These are phyloP conservation scores for Miniopterus natalensis DNA, from an alignment of 2,113 vertebrate genomes.

Conservation along the genomic window DNA sequence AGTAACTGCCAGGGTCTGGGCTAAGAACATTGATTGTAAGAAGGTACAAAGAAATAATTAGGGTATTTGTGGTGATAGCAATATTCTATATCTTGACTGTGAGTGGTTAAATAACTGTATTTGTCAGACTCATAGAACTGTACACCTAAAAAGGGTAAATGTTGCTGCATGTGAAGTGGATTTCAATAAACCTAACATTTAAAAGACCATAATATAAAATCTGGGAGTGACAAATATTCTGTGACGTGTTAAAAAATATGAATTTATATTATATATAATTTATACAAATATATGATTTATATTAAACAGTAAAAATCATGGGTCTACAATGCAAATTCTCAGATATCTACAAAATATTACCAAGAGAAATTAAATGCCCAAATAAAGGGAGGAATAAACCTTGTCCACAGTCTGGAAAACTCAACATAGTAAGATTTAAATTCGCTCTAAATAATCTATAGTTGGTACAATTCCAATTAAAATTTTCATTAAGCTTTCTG, in stretches of 20 bases:
- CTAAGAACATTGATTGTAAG: not conserved
- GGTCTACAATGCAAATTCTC: not conserved
- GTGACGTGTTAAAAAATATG: not conserved
- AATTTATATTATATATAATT: not conserved
- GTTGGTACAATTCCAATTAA: not conserved
- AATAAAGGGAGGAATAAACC: not conserved
- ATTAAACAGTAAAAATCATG: not conserved
- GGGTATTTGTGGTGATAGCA: not conserved
- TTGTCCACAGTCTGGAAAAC: not conserved
- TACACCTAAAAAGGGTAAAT: not conserved
- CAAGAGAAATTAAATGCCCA: not conserved
- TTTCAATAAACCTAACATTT: not conserved
- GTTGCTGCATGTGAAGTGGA: not conserved
- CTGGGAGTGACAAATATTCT: not conserved
- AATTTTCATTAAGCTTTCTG: not conserved
- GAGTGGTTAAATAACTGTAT: not conserved
- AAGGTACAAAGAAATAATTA: not conserved
- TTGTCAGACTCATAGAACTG: not conserved
- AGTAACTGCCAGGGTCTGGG: not conserved
- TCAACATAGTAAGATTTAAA: not conserved
- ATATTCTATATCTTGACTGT: not conserved
- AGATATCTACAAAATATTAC: not conserved
- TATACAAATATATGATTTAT: not conserved
- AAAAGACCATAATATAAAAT: not conserved
- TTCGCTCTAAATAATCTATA: not conserved